A percentile compares a stretch with the other conserved stretches of the same genome.
These are phyloP conservation scores for Anolis sagrei DNA, from an alignment of 2,113 vertebrate species.

Conservation along the genomic window DNA sequence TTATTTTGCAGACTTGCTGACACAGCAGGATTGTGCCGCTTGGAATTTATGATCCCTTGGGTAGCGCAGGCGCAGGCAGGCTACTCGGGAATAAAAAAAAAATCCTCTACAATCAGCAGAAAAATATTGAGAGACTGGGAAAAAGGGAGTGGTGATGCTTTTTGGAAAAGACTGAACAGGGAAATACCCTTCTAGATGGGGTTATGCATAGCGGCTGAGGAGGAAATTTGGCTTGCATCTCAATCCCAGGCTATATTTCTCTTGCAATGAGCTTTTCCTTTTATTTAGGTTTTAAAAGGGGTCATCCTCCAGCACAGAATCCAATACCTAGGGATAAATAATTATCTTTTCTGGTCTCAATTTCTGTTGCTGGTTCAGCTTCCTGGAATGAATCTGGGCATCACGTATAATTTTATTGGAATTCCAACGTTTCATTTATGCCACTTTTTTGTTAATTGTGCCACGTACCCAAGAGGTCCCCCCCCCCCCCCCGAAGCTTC, in stretches of 20 bases:
- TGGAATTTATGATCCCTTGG: slow-evolving; percentile 86
- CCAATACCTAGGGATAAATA: background rate
- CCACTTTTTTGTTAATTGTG: no score
- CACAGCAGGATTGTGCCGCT: slow-evolving; percentile 80
- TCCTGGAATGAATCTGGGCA: background rate
- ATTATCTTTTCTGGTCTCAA: background rate
- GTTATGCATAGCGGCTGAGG: background rate
- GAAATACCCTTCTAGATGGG: background rate
- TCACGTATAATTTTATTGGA: background rate
- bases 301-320: background rate
- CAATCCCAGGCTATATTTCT: background rate
- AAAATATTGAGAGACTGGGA: slow-evolving; percentile 35
- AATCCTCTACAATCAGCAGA: slow-evolving; percentile 85
- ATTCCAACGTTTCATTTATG: background rate
- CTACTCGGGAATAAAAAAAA: slow-evolving; percentile 60
- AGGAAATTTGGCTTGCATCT: background rate
- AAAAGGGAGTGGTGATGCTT: background rate
- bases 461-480: background rate
- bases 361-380: background rate
- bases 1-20: slow-evolving; percentile 88
- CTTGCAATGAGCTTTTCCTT: background rate
- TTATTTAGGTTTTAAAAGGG: no score
- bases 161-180: background rate
- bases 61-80: slow-evolving; percentile 80
- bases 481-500: background rate